These are phyloP conservation scores for Athalia circularis DNA, from an alignment of 2,888 invertebrate genomes.

Conservation along the genomic window DNA sequence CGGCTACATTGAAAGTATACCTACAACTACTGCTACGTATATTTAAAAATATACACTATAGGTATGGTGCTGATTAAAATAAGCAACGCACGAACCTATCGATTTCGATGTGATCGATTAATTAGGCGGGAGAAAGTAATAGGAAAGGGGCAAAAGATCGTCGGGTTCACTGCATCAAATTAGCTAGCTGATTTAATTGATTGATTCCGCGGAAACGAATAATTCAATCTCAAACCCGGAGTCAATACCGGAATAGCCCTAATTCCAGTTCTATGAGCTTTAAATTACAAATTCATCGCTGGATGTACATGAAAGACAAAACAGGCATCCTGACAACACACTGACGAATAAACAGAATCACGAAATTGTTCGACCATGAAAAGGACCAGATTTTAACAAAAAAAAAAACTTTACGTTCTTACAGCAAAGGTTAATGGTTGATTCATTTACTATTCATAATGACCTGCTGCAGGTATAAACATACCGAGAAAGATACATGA, in stretches of 20 bases:
- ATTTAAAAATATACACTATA: not conserved
- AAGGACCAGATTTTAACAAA: too few relatives aligned
- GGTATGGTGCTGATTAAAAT: not conserved
- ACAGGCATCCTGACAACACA: not conserved
- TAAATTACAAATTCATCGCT: not conserved
- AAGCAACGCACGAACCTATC: not conserved
- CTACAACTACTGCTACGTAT: not conserved
- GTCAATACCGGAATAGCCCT: slow-evolving; percentile 13
- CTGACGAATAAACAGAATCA: too few relatives aligned
- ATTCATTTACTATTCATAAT: too few relatives aligned
- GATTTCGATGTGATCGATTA: not conserved
- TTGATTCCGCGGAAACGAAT: not conserved
- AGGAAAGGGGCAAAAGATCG: not conserved
- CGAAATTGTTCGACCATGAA: too few relatives aligned
- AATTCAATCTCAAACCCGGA: slow-evolving; percentile 9
- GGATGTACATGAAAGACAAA: not conserved
- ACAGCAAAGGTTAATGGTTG: too few relatives aligned
- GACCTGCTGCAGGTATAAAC: not conserved
- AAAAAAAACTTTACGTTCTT: too few relatives aligned
- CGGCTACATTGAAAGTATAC: slow-evolving; percentile 2
- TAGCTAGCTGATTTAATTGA: not conserved
- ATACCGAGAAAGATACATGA: not conserved
- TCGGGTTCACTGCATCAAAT: not conserved
- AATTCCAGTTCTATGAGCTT: not conserved
- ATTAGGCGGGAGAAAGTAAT: not conserved